Base-by-base conservation (phyloP, 2,113 vertebrate species). In the Elachura formosa region DNA sequence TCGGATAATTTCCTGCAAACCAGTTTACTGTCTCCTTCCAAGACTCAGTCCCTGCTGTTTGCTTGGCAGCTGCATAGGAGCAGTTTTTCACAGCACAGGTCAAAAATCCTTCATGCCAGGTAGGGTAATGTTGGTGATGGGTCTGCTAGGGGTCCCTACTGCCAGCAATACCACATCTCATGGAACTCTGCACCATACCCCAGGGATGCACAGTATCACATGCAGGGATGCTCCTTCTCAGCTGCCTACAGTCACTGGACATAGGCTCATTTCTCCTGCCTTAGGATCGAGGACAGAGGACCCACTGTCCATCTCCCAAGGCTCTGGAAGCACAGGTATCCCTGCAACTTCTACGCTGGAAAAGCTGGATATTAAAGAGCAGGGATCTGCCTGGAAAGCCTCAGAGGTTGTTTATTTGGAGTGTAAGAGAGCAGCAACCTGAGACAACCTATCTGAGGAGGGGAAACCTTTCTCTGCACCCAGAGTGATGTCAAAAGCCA, bases 261-360 rank as follows among this genome's bases (percentile, higher is more conserved):
- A 25, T 26, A 14, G 25, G 18, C 48, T 54, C 9, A 41, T 76
- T 68, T 41, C 31, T 75, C 11, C 40, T 89, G n/a, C 31, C 62
- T 68, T 89, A 41, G 73, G 62, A 48, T 11, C 31, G 61, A 61
- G 62, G 25, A n/a, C 40, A 67, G 38, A 54, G 12, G 61, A 61
- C 8, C 24, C 25, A 43, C 33, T 17, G 19, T 69, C 13, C 23
- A 10, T 52, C 22, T 54, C 2, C 0, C 25, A 52, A 33, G 38
- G 31, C 15, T 5, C 3, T 21, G 51, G 55, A 69, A 36, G 23
- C 22, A 14, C 0, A 3, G 16, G n/a, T 23, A 7, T 62, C 34
- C 33, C 62, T 22, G 59, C 22, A 40, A 23, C 29, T 63, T 43
- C 33, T 3, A 1, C 0, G 0, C 24, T n/a, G n/a, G 56, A 66